phyloP scores from a whole-genome alignment of 2,888 invertebrate species.

The Griposia aprilina region DNA sequence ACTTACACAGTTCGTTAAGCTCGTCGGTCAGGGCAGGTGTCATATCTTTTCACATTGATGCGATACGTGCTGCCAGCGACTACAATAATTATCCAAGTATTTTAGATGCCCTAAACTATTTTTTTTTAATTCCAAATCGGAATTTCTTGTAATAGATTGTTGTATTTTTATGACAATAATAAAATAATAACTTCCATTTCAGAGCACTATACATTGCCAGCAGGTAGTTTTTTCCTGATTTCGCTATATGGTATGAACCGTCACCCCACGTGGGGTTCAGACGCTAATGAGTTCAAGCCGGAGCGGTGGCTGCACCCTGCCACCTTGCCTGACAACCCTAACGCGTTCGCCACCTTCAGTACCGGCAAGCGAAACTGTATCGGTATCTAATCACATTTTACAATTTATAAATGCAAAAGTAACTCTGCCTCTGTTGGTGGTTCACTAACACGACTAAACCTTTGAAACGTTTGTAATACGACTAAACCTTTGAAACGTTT shows the following conservation, averaged over 20 bases:
- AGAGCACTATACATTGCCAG: conserved; percentile 60
- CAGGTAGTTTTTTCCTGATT: conserved; percentile 71
- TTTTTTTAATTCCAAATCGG: not conserved
- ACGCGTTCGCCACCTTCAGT: conserved; percentile 74
- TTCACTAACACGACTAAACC: not conserved
- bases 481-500: too few species aligned
- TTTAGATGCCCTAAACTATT: not conserved
- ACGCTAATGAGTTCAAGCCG: conserved; percentile 76
- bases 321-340: conserved; percentile 71
- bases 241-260: conserved; percentile 74
- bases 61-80: not conserved
- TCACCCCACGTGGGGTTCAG: conserved; percentile 77
- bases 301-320: conserved; percentile 77
- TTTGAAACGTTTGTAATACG: not conserved
- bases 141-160: too few species aligned
- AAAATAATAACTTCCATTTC: conserved; percentile 6
- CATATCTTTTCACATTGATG: not conserved
- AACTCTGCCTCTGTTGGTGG: too few species aligned
- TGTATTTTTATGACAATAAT: not conserved
- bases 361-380: conserved; percentile 52
- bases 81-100: not conserved
- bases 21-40: not conserved
- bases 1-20: not conserved
- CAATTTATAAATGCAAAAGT: not conserved
- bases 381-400: not conserved